Evolutionary conservation across 2,888 invertebrate genomes (phyloP).

Genomic region (Vannuccia rotundouncinata): DNA sequence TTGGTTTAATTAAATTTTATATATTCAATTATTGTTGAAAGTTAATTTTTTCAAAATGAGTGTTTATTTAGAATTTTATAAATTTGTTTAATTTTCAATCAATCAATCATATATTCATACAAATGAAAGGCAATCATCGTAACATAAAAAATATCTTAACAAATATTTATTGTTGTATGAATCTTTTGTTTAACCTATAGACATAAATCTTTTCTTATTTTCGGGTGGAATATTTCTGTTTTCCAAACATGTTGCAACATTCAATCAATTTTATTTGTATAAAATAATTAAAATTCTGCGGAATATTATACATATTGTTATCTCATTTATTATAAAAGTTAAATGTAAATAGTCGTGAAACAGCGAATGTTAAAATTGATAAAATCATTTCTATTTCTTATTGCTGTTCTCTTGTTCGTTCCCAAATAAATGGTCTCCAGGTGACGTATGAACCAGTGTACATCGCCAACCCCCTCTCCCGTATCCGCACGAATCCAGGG

Average conservation of each 20-base stretch:
- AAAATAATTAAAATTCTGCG: no score
- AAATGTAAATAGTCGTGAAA: no score
- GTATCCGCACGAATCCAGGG: background rate
- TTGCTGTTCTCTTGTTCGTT: background rate
- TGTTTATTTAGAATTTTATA: background rate
- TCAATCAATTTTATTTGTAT: no score
- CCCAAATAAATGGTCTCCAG: background rate
- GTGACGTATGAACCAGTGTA: constrained; percentile 1
- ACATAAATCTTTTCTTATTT: no score
- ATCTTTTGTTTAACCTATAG: background rate
- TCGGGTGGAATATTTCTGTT: no score
- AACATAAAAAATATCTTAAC: background rate
- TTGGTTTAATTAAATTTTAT: background rate
- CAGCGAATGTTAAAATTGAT: no score
- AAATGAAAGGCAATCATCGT: background rate
- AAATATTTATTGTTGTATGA: background rate
- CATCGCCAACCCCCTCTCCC: background rate
- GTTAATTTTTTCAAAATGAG: background rate
- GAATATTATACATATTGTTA: no score
- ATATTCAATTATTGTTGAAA: background rate
- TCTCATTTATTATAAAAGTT: no score
- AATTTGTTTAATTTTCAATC: background rate
- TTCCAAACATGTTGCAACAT: no score
- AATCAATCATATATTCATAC: background rate
- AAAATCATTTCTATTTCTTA: background rate